Evolutionary conservation across 2,888 invertebrate genomes (phyloP).

Genomic region (Hydrotaea diabolus): DNA sequence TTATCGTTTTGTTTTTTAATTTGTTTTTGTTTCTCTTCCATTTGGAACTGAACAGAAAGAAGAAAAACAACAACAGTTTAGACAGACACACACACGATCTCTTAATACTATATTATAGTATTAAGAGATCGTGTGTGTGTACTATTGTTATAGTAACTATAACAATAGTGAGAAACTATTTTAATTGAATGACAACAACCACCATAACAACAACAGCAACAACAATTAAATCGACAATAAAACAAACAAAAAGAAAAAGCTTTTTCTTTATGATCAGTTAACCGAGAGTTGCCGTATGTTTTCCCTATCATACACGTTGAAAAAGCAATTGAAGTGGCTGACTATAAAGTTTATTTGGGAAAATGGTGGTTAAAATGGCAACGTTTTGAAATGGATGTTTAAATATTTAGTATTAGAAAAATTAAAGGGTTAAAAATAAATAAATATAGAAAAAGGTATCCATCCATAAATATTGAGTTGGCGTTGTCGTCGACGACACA

Average conservation of each 20-base stretch:
- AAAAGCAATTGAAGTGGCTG: constrained; percentile 21
- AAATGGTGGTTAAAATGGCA: too few relatives aligned
- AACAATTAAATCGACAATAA: neutral
- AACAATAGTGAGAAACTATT: constrained; percentile 14
- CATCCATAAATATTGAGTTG: too few relatives aligned
- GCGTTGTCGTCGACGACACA: too few relatives aligned
- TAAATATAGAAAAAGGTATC: neutral
- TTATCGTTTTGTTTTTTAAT: neutral
- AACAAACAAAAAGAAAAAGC: constrained; percentile 38
- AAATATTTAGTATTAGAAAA: too few relatives aligned
- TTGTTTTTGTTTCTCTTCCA: constrained; percentile 19
- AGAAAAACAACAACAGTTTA: neutral
- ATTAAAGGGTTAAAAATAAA: neutral
- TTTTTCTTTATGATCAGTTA: constrained; percentile 54
- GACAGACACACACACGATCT: neutral
- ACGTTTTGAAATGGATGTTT: too few relatives aligned
- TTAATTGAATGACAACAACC: constrained; percentile 30
- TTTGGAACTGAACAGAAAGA: constrained; percentile 2
- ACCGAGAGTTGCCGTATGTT: constrained; percentile 43
- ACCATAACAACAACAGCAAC: neutral
- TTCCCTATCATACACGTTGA: neutral
- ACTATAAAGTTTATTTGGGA: neutral
- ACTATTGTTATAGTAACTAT: too few relatives aligned
- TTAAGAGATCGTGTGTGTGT: neutral
- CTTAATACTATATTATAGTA: too few relatives aligned